Evolutionary conservation across 2,888 invertebrate genomes (phyloP).

Genomic region (Drosophila crucigera): DNA sequence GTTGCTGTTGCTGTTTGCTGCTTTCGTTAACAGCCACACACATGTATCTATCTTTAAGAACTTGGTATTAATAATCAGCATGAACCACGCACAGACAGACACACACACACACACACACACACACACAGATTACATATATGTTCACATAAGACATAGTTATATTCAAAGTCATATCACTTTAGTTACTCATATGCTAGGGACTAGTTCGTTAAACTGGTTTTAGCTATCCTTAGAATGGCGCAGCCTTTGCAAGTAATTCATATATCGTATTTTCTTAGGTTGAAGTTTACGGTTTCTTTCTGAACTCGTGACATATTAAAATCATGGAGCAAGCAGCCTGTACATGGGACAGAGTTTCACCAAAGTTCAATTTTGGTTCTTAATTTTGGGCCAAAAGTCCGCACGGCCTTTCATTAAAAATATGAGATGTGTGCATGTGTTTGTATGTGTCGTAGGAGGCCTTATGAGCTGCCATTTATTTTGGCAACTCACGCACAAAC

Average conservation of each 20-base stretch:
- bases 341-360: constrained; percentile 14
- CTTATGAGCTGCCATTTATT: constrained; percentile 73
- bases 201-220: constrained; percentile 11
- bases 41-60: not conserved
- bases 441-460: constrained; percentile 25
- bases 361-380: constrained; percentile 22
- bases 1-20: not conserved
- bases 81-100: not conserved
- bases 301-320: constrained; percentile 36
- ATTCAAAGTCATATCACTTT: constrained; percentile 1
- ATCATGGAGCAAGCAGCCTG: constrained; percentile 17
- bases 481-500: constrained; percentile 45
- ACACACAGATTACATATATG: not conserved
- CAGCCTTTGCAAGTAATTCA: constrained; percentile 31
- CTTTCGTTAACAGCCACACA: not conserved
- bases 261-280: constrained; percentile 17
- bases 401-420: constrained; percentile 58
- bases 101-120: too few species aligned
- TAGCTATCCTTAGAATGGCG: constrained; percentile 8
- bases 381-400: constrained; percentile 41
- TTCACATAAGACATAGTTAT: not conserved
- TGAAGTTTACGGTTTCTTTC: constrained; percentile 9
- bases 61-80: not conserved
- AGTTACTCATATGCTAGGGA: not conserved
- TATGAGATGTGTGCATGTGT: constrained; percentile 40